phyloP scores from a whole-genome alignment of 2,888 invertebrate genomes.

The Agonopterix arenella region DNA sequence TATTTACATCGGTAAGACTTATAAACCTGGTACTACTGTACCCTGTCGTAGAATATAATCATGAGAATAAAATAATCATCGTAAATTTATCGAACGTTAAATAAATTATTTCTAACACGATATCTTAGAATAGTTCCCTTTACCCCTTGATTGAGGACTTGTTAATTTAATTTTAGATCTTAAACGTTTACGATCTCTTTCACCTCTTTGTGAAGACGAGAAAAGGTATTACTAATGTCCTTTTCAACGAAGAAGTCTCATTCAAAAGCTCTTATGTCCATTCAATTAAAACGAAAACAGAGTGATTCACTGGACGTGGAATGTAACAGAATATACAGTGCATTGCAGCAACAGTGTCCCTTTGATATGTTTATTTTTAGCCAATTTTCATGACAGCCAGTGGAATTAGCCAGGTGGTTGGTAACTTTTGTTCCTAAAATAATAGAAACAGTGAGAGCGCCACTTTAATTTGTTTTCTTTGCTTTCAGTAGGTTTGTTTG shows the following conservation, averaged over 20 bases:
- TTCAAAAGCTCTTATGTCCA: not conserved
- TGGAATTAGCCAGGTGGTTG: constrained; percentile 6
- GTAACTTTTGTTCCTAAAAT: constrained; percentile 1
- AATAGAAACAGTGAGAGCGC: constrained; percentile 1
- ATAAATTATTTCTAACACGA: not conserved
- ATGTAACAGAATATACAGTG: constrained; percentile 15
- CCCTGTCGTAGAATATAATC: too few relatives aligned
- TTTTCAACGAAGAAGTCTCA: not conserved
- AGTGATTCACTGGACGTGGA: not conserved
- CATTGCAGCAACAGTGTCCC: constrained; percentile 19
- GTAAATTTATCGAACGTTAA: too few relatives aligned
- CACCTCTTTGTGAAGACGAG: constrained; percentile 43
- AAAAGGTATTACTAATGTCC: constrained; percentile 12
- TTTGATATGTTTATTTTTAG: constrained; percentile 49
- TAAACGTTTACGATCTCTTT: constrained; percentile 50
- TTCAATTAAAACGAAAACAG: too few relatives aligned
- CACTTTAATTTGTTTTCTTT: constrained; percentile 3
- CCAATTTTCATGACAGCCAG: constrained; percentile 19
- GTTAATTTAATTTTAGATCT: constrained; percentile 43
- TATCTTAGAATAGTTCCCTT: constrained; percentile 18
- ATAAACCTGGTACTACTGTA: too few relatives aligned
- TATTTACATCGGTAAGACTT: too few relatives aligned
- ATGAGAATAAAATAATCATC: too few relatives aligned
- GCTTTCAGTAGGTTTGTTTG: not conserved
- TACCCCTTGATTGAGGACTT: constrained; percentile 30